A percentile compares a stretch with the other conserved stretches of the same genome.
Conservation (phyloP, 2,797 vertebrate genomes). For the Myiotriccus ornatus region DNA sequence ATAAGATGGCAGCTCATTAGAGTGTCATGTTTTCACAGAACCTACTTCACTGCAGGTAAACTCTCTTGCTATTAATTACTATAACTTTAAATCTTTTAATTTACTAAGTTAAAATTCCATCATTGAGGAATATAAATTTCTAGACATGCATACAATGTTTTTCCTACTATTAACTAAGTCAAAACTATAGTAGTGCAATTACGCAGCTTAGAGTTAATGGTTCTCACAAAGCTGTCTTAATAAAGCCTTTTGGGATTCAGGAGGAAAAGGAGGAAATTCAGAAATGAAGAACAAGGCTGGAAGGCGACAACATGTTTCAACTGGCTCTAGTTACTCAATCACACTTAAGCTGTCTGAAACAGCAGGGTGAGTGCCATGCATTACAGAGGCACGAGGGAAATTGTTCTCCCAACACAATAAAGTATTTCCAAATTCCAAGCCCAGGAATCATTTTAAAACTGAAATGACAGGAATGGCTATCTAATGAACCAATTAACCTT, state of each 20-base stretch:
- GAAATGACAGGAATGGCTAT: constrained; percentile 7
- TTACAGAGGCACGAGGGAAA: neutral
- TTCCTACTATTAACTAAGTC: constrained; percentile 11
- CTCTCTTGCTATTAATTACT: constrained; percentile 52
- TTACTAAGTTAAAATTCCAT: constrained; percentile 52
- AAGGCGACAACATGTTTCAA: constrained; percentile 13
- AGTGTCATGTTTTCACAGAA: neutral
- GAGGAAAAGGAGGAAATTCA: constrained; percentile 47
- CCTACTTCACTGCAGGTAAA: neutral
- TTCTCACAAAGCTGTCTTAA: constrained; percentile 67
- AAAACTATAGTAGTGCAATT: constrained; percentile 52
- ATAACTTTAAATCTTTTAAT: constrained; percentile 59
- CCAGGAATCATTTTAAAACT: constrained; percentile 1
- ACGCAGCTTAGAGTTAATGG: constrained; percentile 64
- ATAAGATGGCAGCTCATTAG: neutral
- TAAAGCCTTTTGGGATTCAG: constrained; percentile 65
- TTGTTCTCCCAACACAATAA: neutral
- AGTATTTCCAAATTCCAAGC: constrained; percentile 9
- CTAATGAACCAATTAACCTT: constrained; percentile 18
- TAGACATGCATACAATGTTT: neutral
- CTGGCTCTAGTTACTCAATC: constrained; percentile 45
- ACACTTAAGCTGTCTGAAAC: neutral
- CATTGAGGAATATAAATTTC: constrained; percentile 44
- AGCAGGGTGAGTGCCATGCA: neutral
- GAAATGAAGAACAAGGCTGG: constrained; percentile 54